Percentiles rank a stretch among this genome's conserved stretches.
Evolutionary conservation across 2,888 invertebrate genomes (phyloP).

Genomic region (Saturnia pavonia): DNA sequence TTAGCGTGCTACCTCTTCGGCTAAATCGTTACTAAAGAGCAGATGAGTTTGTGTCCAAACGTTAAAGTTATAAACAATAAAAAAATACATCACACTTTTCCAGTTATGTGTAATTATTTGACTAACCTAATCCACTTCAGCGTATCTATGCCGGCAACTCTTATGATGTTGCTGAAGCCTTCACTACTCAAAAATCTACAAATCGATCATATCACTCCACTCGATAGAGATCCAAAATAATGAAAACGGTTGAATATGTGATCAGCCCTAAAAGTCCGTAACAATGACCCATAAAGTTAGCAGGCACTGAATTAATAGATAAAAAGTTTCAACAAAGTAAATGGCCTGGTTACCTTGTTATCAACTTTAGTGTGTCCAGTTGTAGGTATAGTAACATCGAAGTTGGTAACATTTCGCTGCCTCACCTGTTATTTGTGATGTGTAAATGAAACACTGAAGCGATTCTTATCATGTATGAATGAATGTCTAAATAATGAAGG

Average conservation of each 20-base stretch:
- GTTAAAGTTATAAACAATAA: no score
- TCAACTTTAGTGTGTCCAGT: constrained; percentile 13
- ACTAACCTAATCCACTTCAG: no score
- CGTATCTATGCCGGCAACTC: no score
- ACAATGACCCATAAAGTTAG: constrained; percentile 9
- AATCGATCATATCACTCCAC: neutral
- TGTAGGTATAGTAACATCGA: constrained; percentile 15
- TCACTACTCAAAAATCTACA: neutral
- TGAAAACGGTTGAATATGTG: neutral
- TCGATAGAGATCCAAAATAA: neutral
- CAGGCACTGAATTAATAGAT: constrained; percentile 6
- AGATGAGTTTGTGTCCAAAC: no score
- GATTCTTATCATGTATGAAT: neutral
- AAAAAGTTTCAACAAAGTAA: constrained; percentile 12
- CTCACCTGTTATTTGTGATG: constrained; percentile 14
- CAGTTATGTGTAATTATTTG: no score
- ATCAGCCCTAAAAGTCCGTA: neutral
- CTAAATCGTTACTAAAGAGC: no score
- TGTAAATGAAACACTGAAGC: neutral
- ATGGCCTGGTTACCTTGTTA: constrained; percentile 16
- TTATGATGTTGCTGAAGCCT: no score
- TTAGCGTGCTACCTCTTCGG: no score
- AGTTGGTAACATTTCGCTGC: constrained; percentile 17
- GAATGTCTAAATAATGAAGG: neutral
- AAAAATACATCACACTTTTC: no score